A percentile compares a stretch with the other conserved stretches of the same genome.
phyloP scores from a whole-genome alignment of 2,797 vertebrate genomes.

The Myotis daubentonii region DNA sequence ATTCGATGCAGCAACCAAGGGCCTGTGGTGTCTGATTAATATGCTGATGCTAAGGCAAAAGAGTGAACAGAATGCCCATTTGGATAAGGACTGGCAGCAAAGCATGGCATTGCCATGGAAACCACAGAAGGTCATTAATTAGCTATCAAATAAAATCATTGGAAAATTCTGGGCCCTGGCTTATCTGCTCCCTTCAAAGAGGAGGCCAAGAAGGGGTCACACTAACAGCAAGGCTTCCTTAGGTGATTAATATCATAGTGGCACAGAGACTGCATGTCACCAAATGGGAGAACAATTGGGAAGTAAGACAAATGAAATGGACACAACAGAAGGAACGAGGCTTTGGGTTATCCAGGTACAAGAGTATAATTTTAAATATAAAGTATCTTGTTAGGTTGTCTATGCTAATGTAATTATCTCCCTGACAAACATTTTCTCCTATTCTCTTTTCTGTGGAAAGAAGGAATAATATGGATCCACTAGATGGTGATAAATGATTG shows the following conservation, averaged over 20 bases:
- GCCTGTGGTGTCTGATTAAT: constrained; percentile 82
- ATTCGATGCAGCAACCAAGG: constrained; percentile 76
- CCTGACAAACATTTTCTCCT: neutral
- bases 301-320: constrained; percentile 3
- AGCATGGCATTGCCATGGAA: constrained; percentile 84
- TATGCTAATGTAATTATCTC: neutral
- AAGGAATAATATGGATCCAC: constrained; percentile 6
- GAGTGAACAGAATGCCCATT: constrained; percentile 82
- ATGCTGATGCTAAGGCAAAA: constrained; percentile 81
- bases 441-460: neutral
- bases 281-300: neutral
- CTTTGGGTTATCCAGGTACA: neutral
- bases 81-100: constrained; percentile 82
- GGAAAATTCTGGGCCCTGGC: constrained; percentile 77
- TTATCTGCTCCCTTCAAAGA: constrained; percentile 70
- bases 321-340: neutral
- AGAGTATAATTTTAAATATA: neutral
- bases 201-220: constrained; percentile 59
- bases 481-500: constrained; percentile 63
- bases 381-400: neutral
- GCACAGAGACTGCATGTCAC: neutral
- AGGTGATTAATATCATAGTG: neutral
- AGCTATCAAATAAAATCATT: constrained; percentile 82
- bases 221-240: constrained; percentile 5
- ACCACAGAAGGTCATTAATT: constrained; percentile 83